phyloP scores from a whole-genome alignment of 2,888 invertebrate species.

The Cremastinae sp. region DNA sequence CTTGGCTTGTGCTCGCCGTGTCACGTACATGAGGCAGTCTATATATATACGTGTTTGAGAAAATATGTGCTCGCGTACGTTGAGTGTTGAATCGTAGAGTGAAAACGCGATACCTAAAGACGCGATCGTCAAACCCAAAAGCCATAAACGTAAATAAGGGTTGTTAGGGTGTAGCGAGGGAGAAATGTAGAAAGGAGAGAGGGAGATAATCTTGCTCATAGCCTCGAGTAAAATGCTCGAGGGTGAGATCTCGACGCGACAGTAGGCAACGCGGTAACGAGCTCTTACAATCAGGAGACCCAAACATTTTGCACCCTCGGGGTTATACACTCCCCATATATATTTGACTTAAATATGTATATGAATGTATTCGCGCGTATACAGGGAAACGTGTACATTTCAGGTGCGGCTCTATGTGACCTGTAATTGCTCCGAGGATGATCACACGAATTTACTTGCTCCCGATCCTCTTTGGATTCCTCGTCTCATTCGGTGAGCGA shows the following conservation, averaged over 20 bases:
- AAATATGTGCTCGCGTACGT: constrained; percentile 17
- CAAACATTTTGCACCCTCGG: constrained; percentile 76
- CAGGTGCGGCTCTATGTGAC: constrained; percentile 20
- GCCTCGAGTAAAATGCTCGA: constrained; percentile 65
- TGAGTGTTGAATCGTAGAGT: constrained; percentile 49
- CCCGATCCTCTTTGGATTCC: constrained; percentile 44
- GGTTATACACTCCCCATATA: constrained; percentile 18
- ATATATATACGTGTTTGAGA: constrained; percentile 4
- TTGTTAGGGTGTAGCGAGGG: constrained; percentile 67
- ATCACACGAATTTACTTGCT: constrained; percentile 41
- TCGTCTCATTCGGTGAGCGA: constrained; percentile 53
- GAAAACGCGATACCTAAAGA: constrained; percentile 65
- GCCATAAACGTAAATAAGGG: constrained; percentile 79
- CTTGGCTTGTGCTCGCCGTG: constrained; percentile 3
- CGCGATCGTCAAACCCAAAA: constrained; percentile 77
- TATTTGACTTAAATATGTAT: constrained; percentile 33
- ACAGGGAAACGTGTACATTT: constrained; percentile 43
- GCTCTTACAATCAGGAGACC: constrained; percentile 74
- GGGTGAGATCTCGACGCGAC: constrained; percentile 50
- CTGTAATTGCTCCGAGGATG: constrained; percentile 9
- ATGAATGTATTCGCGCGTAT: constrained; percentile 5
- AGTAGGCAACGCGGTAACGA: constrained; percentile 60
- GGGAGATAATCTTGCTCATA: constrained; percentile 54
- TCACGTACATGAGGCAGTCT: not conserved
- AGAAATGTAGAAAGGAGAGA: not conserved